Evolutionary conservation across 1,140 invertebrate species (phyloP), one percentile per base, ranked within the genome.

Genomic region (Macrosteles quadrilineatus): DNA sequence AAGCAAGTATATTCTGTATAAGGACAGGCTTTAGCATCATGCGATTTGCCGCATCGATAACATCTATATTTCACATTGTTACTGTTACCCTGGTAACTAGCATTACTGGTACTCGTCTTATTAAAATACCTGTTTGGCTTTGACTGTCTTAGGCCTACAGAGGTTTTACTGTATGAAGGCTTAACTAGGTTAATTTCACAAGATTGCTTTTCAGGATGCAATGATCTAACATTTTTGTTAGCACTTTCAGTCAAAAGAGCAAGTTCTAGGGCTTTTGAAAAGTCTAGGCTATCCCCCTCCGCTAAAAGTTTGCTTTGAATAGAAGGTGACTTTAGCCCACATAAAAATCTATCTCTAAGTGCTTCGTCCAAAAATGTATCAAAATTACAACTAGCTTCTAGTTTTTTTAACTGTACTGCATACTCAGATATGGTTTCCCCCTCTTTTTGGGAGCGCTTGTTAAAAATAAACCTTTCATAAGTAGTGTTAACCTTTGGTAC

Each of bases 221-320:
- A 23, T 6, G 6, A 19, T 19, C n/a, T n/a, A 3, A 19, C 47
- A 50, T 50, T 50, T 11, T 50, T 6, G n/a, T 50, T 23, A n/a
- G 47, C 47, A 50, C 21, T 50, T 50, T 50, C 47, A 19, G 47
- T 50, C 21, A 50, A n/a, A 9, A 50, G 47, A 4, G 47, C 47
- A 4, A n/a, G 6, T 50, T 50, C 47, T 6, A 50, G 21, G n/a
- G 47, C 47, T 19, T n/a, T 50, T 11, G 47, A 43, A 43, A 43
- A 43, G 36, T 43, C n/a, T 50, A 50, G 21, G 17, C 21, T 50
- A 50, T 50, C 47, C n/a, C 47, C 47, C n/a, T 50, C 47, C 17
- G 47, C 47, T n/a, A 50, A 23, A n/a, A 19, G 47, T 50, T 50
- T 50, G 21, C 47, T 50, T 23, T 50, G 47, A 11, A 50, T 50